Evolutionary conservation across 1,140 invertebrate genomes (phyloP), one percentile per base, ranked within the genome.

Genomic region (Tyrophagus putrescentiae): DNA sequence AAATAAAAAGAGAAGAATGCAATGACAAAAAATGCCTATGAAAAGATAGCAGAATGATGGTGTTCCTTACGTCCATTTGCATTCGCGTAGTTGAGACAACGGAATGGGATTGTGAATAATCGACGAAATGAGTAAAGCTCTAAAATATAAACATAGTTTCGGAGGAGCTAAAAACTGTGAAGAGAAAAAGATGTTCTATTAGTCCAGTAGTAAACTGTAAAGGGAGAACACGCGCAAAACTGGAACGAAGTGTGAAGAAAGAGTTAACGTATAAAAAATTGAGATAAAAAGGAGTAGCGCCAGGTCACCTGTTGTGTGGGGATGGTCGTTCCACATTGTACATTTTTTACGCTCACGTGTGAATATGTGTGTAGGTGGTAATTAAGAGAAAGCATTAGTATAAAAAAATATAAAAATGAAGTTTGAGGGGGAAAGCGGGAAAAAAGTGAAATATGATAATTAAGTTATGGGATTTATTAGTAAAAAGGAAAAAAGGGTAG

Each of bases 201-300:
- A n/a, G n/a, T n/a, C n/a, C n/a, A n/a, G n/a, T n/a, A n/a, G n/a
- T n/a, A n/a, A n/a, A n/a, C n/a, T n/a, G n/a, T n/a, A n/a, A n/a
- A n/a, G n/a, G n/a, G n/a, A n/a, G n/a, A n/a, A n/a, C n/a, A n/a
- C n/a, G n/a, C n/a, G n/a, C n/a, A n/a, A n/a, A n/a, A n/a, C n/a
- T n/a, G n/a, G n/a, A n/a, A n/a, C n/a, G n/a, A n/a, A n/a, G n/a
- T n/a, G n/a, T n/a, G n/a, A n/a, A n/a, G n/a, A n/a, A n/a, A n/a
- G n/a, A n/a, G n/a, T n/a, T n/a, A n/a, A 84, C 95, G 83, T 85
- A 99, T 98, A 86, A 98, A 98, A 90, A 98, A 99, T 84, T 98
- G 98, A 79, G 98, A 98, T 96, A 88, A 99, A 99, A 90, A 99
- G 98, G 84, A 98, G 95, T 84, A 98, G 97, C 79, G 92, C 94